These are phyloP conservation scores for Tetranychus piercei DNA, from an alignment of 2,888 invertebrate species.

Conservation along the genomic window DNA sequence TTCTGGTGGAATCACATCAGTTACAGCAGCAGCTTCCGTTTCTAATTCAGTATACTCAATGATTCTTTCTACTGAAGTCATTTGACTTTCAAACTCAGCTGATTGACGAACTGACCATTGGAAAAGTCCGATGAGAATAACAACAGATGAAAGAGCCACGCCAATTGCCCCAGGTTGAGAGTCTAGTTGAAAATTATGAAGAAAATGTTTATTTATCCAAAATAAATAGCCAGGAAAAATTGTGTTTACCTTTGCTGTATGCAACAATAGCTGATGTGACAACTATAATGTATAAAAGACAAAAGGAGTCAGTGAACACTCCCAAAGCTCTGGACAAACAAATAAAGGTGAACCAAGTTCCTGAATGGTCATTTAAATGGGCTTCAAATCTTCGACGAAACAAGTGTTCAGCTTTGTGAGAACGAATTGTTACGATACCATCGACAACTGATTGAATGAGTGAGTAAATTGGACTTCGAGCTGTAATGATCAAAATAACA, in stretches of 20 bases:
- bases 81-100: conserved; percentile 37
- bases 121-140: conserved; percentile 28
- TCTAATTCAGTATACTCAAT: conserved; percentile 55
- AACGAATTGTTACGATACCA: conserved; percentile 27
- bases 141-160: conserved; percentile 5
- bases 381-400: conserved; percentile 39
- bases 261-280: conserved; percentile 54
- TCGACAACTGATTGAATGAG: conserved; percentile 27
- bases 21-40: conserved; percentile 46
- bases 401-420: conserved; percentile 55
- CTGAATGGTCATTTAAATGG: conserved; percentile 32
- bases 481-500: conserved; percentile 31
- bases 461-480: conserved; percentile 27
- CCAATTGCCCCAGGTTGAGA: conserved; percentile 4
- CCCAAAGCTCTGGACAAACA: conserved; percentile 79
- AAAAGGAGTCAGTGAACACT: conserved; percentile 72
- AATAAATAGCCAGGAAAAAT: neutral
- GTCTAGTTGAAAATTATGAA: neutral
- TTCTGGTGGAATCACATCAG: conserved; percentile 29
- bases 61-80: conserved; percentile 52
- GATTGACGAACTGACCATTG: conserved; percentile 39
- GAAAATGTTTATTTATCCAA: neutral
- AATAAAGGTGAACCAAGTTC: conserved; percentile 70
- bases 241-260: neutral
- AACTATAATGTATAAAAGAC: conserved; percentile 61